phyloP scores from a whole-genome alignment of 2,113 vertebrate genomes.

The Tauraco erythrolophus region DNA sequence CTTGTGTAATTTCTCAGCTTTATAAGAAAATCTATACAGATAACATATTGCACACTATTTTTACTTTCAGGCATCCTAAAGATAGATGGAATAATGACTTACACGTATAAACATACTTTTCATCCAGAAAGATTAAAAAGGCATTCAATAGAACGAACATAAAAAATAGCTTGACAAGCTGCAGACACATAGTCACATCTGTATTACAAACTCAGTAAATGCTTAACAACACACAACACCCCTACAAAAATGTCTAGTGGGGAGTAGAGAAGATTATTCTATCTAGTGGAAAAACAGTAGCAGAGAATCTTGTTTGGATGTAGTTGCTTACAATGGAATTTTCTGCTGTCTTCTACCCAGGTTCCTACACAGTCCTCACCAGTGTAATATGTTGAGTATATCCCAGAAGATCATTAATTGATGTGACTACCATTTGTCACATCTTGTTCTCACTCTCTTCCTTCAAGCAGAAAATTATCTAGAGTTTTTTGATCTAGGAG shows the following conservation, averaged over 20 bases:
- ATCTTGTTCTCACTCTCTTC: neutral
- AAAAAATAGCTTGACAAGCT: neutral
- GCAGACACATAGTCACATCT: neutral
- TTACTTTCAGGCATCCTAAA: slow-evolving; percentile 1
- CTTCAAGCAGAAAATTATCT: neutral
- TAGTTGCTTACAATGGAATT: neutral
- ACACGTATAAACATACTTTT: neutral
- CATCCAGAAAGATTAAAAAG: neutral
- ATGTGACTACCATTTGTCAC: neutral
- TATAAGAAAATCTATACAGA: neutral
- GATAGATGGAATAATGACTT: neutral
- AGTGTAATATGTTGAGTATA: neutral
- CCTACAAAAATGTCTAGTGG: neutral
- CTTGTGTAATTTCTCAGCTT: neutral
- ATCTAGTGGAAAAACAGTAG: neutral
- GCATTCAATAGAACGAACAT: neutral
- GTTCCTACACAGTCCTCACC: neutral
- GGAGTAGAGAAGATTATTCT: neutral
- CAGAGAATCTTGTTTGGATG: neutral
- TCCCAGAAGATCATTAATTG: neutral
- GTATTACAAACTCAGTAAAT: neutral
- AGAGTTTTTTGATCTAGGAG: neutral
- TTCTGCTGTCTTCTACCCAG: neutral
- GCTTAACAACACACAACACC: neutral
- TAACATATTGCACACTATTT: neutral